phyloP scores from a whole-genome alignment of 2,888 invertebrate species.

The Taenaris catops region DNA sequence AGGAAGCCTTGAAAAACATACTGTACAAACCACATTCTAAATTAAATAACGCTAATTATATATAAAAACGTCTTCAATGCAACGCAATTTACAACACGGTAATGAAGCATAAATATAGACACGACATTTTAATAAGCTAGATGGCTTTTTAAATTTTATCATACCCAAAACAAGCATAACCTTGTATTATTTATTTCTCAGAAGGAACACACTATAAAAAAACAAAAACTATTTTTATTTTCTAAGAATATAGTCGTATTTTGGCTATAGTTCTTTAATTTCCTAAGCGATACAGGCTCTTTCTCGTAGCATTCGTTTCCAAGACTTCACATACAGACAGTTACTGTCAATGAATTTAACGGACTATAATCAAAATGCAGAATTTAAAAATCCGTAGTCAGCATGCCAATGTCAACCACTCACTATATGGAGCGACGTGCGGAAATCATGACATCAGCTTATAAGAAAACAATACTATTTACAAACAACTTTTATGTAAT shows the following conservation, averaged over 20 bases:
- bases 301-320: no score
- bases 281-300: no score
- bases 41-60: constrained; percentile 50
- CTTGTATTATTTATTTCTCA: not conserved
- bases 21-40: constrained; percentile 31
- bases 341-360: not conserved
- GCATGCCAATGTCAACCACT: not conserved
- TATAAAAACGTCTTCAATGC: constrained; percentile 40
- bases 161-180: constrained; percentile 1
- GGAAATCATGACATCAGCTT: not conserved
- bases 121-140: constrained; percentile 17
- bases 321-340: no score
- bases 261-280: not conserved
- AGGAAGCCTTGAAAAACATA: constrained; percentile 9
- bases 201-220: constrained; percentile 4
- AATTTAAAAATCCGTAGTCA: not conserved
- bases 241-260: not conserved
- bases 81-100: constrained; percentile 41
- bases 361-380: constrained; percentile 2
- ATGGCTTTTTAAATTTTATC: constrained; percentile 4
- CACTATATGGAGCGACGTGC: constrained; percentile 1
- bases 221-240: constrained; percentile 1
- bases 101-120: constrained; percentile 31
- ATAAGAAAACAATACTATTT: constrained; percentile 9
- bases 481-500: constrained; percentile 10